A percentile compares a stretch with the other conserved stretches of the same genome.
These are phyloP conservation scores for Cyprinodon diabolis DNA, from an alignment of 2,797 vertebrate genomes.

Conservation along the genomic window DNA sequence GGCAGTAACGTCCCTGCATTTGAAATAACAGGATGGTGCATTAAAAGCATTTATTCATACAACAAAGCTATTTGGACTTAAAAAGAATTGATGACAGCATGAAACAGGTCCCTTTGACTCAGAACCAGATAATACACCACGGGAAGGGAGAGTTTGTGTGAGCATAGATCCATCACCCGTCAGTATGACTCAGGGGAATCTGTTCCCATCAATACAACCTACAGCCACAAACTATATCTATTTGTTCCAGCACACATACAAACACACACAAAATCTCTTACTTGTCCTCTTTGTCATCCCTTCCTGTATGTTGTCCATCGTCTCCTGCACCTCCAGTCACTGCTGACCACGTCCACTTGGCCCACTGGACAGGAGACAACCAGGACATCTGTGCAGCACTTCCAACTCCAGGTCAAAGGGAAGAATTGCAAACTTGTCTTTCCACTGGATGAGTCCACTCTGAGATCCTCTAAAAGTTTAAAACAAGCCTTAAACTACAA, in stretches of 20 bases:
- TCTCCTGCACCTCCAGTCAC: conserved; percentile 83
- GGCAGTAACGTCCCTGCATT: conserved; percentile 17
- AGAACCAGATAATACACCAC: conserved; percentile 48
- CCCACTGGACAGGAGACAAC: conserved; percentile 95
- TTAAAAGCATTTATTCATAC: conserved; percentile 25
- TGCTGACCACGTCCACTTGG: conserved; percentile 96
- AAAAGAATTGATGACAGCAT: conserved; percentile 31
- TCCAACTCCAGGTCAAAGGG: conserved; percentile 22
- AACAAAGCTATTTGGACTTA: conserved; percentile 32
- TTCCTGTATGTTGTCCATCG: conserved; percentile 61
- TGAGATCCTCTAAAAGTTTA: conserved; percentile 4
- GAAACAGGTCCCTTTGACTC: conserved; percentile 20
- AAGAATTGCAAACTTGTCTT: conserved; percentile 33
- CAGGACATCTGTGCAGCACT: conserved; percentile 80
- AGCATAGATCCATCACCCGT: conserved; percentile 53
- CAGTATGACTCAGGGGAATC: conserved; percentile 60
- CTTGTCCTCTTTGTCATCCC: conserved; percentile 72
- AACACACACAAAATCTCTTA: conserved; percentile 58
- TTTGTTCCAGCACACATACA: conserved; percentile 8
- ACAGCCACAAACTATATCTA: conserved; percentile 16
- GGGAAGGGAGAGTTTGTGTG: conserved; percentile 28
- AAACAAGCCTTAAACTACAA: conserved; percentile 6
- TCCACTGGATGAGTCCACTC: conserved; percentile 16
- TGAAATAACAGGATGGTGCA: conserved; percentile 28
- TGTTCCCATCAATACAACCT: conserved; percentile 27